Conservation (phyloP, 2,113 vertebrate genomes). For the Anguilla japonica region DNA sequence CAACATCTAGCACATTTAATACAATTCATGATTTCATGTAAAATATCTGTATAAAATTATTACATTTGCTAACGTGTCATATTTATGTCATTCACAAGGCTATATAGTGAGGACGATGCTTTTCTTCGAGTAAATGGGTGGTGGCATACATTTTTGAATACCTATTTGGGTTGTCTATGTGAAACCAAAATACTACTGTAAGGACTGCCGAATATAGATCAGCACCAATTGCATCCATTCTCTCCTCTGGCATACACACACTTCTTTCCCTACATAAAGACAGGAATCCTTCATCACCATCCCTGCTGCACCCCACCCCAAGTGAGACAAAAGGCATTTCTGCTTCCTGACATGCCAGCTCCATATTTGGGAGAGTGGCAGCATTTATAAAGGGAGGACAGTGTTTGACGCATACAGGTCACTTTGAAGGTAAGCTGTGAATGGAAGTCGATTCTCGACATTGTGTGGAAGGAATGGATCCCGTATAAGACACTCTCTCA, state of each 20-base stretch:
- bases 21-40: too few relatives aligned
- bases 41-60: too few relatives aligned
- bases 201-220: constrained; percentile 61
- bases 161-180: background rate
- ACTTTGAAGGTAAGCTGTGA: constrained; percentile 64
- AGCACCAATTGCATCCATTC: constrained; percentile 56
- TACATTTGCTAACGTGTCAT: too few relatives aligned
- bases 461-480: background rate
- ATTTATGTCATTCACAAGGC: too few relatives aligned
- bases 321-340: constrained; percentile 65
- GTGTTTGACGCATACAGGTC: constrained; percentile 55
- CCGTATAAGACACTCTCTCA: background rate
- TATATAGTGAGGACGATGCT: too few relatives aligned
- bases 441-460: background rate
- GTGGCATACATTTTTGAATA: too few relatives aligned
- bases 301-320: constrained; percentile 39
- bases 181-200: constrained; percentile 36
- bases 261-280: background rate
- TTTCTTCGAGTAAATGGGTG: background rate
- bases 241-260: background rate
- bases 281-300: constrained; percentile 11
- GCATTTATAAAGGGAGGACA: constrained; percentile 66
- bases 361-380: constrained; percentile 68
- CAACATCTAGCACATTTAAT: too few relatives aligned
- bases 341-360: constrained; percentile 47